Percentiles rank a stretch among this genome's conserved stretches.
Conservation (phyloP, 2,888 invertebrate species). For the Orthonevra nobilis region DNA sequence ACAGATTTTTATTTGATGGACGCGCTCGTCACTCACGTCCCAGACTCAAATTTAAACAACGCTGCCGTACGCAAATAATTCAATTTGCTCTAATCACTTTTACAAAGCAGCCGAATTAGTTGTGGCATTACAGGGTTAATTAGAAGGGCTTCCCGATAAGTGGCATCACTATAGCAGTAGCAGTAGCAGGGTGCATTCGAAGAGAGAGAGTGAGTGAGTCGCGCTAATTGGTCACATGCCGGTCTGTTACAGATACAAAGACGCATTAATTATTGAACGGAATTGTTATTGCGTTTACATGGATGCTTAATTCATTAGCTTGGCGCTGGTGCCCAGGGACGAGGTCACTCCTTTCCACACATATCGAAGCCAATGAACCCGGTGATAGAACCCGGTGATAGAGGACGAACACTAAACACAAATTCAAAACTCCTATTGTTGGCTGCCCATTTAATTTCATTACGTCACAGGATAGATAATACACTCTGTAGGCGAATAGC, state of each 20-base stretch:
- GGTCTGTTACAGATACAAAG: conserved; percentile 51
- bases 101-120: conserved; percentile 49
- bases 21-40: too few species aligned
- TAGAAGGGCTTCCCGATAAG: conserved; percentile 55
- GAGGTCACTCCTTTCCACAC: conserved; percentile 42
- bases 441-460: conserved; percentile 63
- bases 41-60: too few species aligned
- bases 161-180: not conserved
- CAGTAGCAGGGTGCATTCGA: not conserved
- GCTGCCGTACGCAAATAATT: conserved; percentile 31
- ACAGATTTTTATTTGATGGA: too few species aligned
- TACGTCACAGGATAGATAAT: conserved; percentile 56
- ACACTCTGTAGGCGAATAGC: conserved; percentile 42
- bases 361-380: conserved; percentile 57
- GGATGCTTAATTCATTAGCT: conserved; percentile 68
- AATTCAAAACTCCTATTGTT: conserved; percentile 11
- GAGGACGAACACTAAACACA: conserved; percentile 16
- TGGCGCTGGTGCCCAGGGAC: not conserved
- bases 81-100: conserved; percentile 54
- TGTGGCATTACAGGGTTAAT: conserved; percentile 55
- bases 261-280: conserved; percentile 64
- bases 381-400: conserved; percentile 35
- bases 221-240: conserved; percentile 66
- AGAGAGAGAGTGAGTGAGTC: not conserved
- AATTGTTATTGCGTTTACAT: conserved; percentile 68